These are phyloP conservation scores for Prunella strophiata DNA, from an alignment of 2,797 vertebrate genomes.

Conservation along the genomic window DNA sequence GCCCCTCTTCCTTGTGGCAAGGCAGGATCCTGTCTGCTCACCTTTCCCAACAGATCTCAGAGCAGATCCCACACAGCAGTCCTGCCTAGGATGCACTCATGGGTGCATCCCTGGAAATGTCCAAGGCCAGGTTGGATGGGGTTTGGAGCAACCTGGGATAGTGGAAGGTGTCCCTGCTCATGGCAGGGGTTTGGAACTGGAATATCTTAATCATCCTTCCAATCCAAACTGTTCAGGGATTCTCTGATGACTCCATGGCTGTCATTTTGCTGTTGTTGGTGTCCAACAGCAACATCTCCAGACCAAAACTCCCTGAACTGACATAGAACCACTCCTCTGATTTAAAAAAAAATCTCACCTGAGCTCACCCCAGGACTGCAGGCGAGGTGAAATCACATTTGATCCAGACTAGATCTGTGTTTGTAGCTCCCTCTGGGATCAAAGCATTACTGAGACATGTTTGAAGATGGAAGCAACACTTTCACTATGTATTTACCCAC, in stretches of 20 bases:
- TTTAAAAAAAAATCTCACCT: background rate
- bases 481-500: background rate
- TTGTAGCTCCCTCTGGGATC: background rate
- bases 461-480: background rate
- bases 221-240: background rate
- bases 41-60: fast-evolving
- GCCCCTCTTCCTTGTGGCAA: background rate
- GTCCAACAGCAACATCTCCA: background rate
- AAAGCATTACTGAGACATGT: background rate
- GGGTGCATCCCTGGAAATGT: background rate
- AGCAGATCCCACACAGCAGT: background rate
- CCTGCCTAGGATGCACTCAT: background rate
- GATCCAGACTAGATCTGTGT: background rate
- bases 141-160: background rate
- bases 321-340: fast-evolving
- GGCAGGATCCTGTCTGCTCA: background rate
- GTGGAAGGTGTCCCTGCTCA: background rate
- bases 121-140: background rate
- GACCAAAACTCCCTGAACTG: background rate
- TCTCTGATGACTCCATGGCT: background rate
- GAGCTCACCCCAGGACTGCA: background rate
- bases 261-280: background rate
- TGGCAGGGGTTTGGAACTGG: background rate
- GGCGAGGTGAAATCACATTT: background rate
- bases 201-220: background rate